Base-by-base conservation (phyloP, 23 tunicate species). In the Pegea sp. region DNA sequence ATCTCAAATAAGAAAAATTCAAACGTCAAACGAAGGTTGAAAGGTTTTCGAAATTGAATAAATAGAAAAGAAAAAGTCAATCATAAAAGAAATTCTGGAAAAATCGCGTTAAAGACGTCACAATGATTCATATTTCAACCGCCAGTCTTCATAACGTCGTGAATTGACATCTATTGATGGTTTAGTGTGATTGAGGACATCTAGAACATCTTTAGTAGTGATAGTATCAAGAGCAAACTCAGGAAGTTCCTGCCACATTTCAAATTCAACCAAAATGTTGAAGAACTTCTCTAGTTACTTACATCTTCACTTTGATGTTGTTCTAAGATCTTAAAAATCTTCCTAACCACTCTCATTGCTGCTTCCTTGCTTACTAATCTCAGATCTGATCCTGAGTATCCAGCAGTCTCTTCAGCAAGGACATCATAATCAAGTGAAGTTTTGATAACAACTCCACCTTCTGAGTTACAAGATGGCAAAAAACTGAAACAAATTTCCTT, bases 291-390 rank as follows among this genome's bases (percentile, higher is more conserved):
- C n/a, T 34, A 21, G n/a, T n/a, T n/a, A 58, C 68, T 18, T 60
- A 80, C 93, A 61, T 80, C 68, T 30, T 73, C 95, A 25, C 68
- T 84, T 42, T 60, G 55, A 38, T 84, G 95, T n/a, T 68, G 50
- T 29, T 84, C 95, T 34, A 84, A 44, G 1, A 86, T 74, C 3
- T 63, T 67, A 57, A 84, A 84, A 34, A 84, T 84, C 32, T 84
- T 84, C 24, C 95, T 48, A 19, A 84, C 95, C 31, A 84, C 95
- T 52, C 76, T 63, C 95, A 84, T 84, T 5, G 95, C 95, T 1
- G 95, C 70, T 63, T 84, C 95, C 23, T 84, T 84, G 63, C 95
- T 69, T 1, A 84, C 95, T 34, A 84, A 49, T 49, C 69, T 68
- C 58, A 84, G 44, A 53, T 84, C 95, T 2, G 95, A 84, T 5